Base-by-base conservation (phyloP, 2,113 vertebrate genomes). In the Aphyosemion australe region DNA sequence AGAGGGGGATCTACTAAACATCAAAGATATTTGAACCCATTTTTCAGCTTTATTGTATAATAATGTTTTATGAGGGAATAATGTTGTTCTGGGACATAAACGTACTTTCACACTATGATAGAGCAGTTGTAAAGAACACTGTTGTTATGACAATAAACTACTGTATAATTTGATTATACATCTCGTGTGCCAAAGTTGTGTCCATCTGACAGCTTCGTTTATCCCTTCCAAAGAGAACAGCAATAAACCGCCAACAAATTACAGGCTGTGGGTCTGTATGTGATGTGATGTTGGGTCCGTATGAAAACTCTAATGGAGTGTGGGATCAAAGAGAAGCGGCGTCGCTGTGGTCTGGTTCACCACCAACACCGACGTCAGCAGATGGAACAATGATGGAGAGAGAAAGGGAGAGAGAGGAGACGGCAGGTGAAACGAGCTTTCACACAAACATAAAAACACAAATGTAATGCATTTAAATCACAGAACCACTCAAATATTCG, bases 321-420 rank as follows among this genome's bases (percentile, higher is more conserved):
- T 48, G 55, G 67, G 78, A 87, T 87, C 76, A 84, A 82, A 87
- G 74, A 57, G 70, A 51, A 72, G 46, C 71, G 65, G 52, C 54
- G 74, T 58, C 50, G 45, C 75, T 67, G 78, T 61, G 84, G 76
- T 75, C 53, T 66, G 76, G 49, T 75, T 78, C 72, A 79, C 56
- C 72, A 79, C 59, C n/a, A 6, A 68, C 31, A 55, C 53, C 65
- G 76, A 82, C 60, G 66, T 80, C 80, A 80, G 15, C 74, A 42
- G 41, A 42, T 42, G 41, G 12, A 42, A 42, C 41, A 42, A 42
- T 42, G 41, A 42, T 42, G 41, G 12, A 42, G 41, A 42, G 41
- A 32, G 32, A n/a, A n/a, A 32, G 39, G 11, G 8, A 11, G 5
- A 42, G 41, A 42, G 41, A 12, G 12, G 41, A 42, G 2, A 42